Conservation (phyloP, 2,797 vertebrate genomes). For the Sciurus vulgaris region DNA sequence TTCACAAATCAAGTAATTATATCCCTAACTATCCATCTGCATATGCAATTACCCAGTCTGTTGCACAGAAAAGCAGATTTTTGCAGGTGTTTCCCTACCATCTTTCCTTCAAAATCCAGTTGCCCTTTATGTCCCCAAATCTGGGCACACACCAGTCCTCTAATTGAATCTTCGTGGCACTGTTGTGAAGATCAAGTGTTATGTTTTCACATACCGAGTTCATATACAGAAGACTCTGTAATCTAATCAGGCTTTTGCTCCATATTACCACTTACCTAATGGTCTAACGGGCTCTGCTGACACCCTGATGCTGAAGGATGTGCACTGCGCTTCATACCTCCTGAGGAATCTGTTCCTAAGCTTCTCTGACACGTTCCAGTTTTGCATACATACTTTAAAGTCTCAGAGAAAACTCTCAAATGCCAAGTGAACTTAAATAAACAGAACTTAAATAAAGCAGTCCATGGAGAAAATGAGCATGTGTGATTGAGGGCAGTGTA, state of each 20-base stretch:
- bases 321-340: not conserved
- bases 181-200: slow-evolving; percentile 80
- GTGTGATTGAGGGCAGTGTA: not conserved
- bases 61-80: slow-evolving; percentile 84
- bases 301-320: slow-evolving; percentile 67
- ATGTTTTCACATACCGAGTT: slow-evolving; percentile 72
- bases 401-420: slow-evolving; percentile 30
- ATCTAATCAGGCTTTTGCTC: slow-evolving; percentile 79
- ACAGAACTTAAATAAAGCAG: slow-evolving; percentile 41
- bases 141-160: slow-evolving; percentile 82
- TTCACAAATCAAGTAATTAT: slow-evolving; percentile 87
- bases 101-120: slow-evolving; percentile 84
- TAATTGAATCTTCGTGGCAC: slow-evolving; percentile 80
- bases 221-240: slow-evolving; percentile 71
- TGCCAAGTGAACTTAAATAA: slow-evolving; percentile 65
- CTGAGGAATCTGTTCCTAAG: not conserved
- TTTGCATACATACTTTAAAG: slow-evolving; percentile 29
- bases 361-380: slow-evolving; percentile 44
- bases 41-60: slow-evolving; percentile 85
- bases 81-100: slow-evolving; percentile 84
- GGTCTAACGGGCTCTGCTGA: slow-evolving; percentile 71
- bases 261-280: slow-evolving; percentile 65
- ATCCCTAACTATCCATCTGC: slow-evolving; percentile 85
- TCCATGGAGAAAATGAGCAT: not conserved
- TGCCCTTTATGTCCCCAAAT: slow-evolving; percentile 84